These are phyloP conservation scores for Cryptotermes secundus DNA, from an alignment of 1,140 invertebrate species.

Conservation along the genomic window DNA sequence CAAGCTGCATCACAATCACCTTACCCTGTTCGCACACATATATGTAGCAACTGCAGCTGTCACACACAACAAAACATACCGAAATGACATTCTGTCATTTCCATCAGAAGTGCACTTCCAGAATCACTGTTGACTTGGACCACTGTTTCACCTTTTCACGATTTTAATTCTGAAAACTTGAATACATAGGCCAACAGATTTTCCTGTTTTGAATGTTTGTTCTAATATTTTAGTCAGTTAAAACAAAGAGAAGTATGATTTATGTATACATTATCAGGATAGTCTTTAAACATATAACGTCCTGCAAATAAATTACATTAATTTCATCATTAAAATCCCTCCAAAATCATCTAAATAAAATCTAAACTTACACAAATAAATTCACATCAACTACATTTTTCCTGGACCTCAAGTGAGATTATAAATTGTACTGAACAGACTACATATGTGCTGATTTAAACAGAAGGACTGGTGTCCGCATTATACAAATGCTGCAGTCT, in stretches of 20 bases:
- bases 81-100: too few relatives aligned
- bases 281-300: not conserved
- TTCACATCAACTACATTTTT: not conserved
- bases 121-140: not conserved
- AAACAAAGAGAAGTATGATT: not conserved
- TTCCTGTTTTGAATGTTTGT: not conserved
- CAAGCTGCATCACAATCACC: too few relatives aligned
- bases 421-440: not conserved
- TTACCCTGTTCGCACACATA: too few relatives aligned
- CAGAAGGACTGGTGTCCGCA: not conserved
- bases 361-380: not conserved
- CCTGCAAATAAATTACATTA: not conserved
- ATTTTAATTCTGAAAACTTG: not conserved
- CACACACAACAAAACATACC: too few relatives aligned
- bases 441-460: not conserved
- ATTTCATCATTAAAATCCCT: not conserved
- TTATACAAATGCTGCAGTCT: not conserved
- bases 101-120: too few relatives aligned
- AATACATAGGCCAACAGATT: not conserved
- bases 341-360: not conserved
- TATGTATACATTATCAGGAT: not conserved
- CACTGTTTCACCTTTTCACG: not conserved
- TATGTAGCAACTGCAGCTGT: too few relatives aligned
- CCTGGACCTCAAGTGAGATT: not conserved
- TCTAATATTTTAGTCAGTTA: not conserved